phyloP scores from a whole-genome alignment of 2,888 invertebrate genomes.

The Rhyacophila evoluta region DNA sequence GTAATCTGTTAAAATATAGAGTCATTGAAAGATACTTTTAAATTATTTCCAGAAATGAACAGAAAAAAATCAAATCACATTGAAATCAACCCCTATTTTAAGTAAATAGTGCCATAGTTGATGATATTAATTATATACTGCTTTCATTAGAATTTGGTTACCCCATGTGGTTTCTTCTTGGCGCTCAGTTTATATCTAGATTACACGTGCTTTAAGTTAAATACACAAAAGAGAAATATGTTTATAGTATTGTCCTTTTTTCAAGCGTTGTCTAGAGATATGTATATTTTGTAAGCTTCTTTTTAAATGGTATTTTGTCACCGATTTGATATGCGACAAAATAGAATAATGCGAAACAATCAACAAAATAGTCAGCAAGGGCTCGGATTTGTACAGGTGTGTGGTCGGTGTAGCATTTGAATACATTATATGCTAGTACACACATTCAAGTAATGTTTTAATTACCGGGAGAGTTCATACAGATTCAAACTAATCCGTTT shows the following conservation, averaged over 20 bases:
- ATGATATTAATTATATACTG: conserved; percentile 2
- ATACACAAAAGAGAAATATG: background rate
- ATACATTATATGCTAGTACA: conserved; percentile 27
- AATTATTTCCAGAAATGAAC: too few relatives aligned
- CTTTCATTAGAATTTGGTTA: background rate
- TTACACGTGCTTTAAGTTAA: background rate
- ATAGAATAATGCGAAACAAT: conserved; percentile 5
- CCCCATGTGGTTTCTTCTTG: background rate
- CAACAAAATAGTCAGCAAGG: conserved; percentile 1
- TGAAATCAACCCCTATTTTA: background rate
- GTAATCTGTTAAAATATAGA: too few relatives aligned
- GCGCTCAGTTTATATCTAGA: background rate
- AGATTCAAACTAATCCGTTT: conserved; percentile 33
- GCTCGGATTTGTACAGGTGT: conserved; percentile 16
- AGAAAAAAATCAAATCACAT: too few relatives aligned
- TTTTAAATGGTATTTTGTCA: background rate
- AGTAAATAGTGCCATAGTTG: background rate
- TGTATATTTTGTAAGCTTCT: background rate
- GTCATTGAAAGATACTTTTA: too few relatives aligned
- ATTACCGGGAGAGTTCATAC: conserved; percentile 29
- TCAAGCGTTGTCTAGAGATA: background rate
- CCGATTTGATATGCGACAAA: background rate
- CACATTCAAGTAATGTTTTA: conserved; percentile 31
- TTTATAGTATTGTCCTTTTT: background rate
- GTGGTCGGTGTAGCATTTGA: conserved; percentile 30